Conservation (phyloP, 1,140 invertebrate species). For the Plutomurus gul region DNA sequence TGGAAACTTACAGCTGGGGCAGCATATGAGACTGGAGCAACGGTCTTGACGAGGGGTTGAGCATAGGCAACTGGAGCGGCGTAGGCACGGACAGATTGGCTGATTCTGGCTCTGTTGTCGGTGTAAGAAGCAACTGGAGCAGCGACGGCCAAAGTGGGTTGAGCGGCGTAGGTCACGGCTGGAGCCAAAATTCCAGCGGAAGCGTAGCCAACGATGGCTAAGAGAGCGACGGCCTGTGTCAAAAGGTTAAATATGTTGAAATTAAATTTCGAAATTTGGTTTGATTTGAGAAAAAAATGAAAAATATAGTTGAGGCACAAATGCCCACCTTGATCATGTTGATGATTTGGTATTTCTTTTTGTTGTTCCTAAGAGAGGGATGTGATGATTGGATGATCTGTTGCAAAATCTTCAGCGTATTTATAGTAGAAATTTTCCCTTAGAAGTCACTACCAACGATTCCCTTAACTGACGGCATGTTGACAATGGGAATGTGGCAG, state of each 20-base stretch:
- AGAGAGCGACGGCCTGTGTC: not conserved
- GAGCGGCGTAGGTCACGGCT: not conserved
- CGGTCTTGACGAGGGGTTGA: not conserved
- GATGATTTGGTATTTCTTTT: not conserved
- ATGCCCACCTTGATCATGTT: not conserved
- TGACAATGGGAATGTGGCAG: too few relatives aligned
- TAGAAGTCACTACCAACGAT: not conserved
- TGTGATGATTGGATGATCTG: not conserved
- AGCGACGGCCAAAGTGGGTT: not conserved
- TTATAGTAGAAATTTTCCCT: not conserved
- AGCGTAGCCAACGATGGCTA: slow-evolving; percentile 15
- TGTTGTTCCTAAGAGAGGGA: not conserved
- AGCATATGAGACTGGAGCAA: not conserved
- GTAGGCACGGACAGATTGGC: not conserved
- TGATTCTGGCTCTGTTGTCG: slow-evolving; percentile 15
- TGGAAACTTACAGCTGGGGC: not conserved
- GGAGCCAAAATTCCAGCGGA: not conserved
- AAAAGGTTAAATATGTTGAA: not conserved
- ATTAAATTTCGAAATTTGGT: not conserved
- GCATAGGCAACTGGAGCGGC: not conserved
- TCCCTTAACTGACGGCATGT: not conserved
- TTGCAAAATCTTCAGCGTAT: not conserved
- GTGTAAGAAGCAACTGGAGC: not conserved
- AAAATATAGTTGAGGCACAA: not conserved
- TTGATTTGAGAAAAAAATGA: too few relatives aligned